Evolutionary conservation across 2,797 vertebrate species (phyloP).

Genomic region (Chaetodon trifasciatus): DNA sequence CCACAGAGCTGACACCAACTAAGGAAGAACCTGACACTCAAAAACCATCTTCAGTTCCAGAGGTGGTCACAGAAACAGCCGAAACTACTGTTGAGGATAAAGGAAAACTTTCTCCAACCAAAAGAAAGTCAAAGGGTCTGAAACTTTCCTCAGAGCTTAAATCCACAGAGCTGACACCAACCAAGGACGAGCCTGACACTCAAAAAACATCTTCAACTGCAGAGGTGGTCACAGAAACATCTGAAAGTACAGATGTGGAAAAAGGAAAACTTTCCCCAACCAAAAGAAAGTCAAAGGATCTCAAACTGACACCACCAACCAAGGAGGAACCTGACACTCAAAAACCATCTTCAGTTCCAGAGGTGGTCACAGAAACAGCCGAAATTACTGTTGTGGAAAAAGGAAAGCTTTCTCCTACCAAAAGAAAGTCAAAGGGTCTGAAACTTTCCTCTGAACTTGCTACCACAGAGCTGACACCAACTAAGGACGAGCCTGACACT

Average conservation of each 20-base stretch:
- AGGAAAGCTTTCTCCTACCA: neutral
- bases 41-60: neutral
- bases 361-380: neutral
- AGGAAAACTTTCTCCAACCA: neutral
- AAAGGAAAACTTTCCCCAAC: neutral
- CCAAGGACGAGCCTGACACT: neutral
- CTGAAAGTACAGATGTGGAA: neutral
- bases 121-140: slow-evolving; percentile 9
- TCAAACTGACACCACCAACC: neutral
- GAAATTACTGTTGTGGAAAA: neutral
- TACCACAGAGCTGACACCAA: neutral
- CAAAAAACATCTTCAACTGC: neutral
- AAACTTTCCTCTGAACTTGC: neutral
- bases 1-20: neutral
- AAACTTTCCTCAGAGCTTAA: neutral
- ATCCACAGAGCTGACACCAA: neutral
- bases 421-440: neutral
- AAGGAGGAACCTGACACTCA: neutral
- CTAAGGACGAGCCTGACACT: neutral
- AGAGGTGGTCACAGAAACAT: neutral
- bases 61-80: neutral
- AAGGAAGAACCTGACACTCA: neutral
- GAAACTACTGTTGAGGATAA: neutral
- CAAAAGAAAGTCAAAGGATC: neutral
- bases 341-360: neutral